phyloP scores from a whole-genome alignment of 2,113 vertebrate genomes.

The Lichenostomus cassidix region DNA sequence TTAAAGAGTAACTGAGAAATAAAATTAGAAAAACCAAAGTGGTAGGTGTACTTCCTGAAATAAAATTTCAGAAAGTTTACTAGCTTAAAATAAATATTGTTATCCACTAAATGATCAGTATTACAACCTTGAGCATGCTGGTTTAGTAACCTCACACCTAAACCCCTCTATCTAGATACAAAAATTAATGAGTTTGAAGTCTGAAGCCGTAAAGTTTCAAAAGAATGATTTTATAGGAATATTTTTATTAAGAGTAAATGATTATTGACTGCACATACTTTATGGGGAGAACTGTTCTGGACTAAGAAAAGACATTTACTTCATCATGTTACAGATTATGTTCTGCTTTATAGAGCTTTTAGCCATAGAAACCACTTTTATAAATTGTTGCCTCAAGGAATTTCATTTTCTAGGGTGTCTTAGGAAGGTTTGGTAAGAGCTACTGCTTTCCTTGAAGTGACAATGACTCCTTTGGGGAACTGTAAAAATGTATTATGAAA shows the following conservation, averaged over 20 bases:
- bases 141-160: not conserved
- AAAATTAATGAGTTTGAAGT: not conserved
- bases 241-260: not conserved
- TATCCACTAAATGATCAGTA: not conserved
- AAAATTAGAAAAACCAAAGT: too few relatives aligned
- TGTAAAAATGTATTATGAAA: slow-evolving; percentile 34
- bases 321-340: not conserved
- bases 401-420: not conserved
- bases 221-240: not conserved
- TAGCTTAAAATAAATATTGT: not conserved
- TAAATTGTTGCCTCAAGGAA: not conserved
- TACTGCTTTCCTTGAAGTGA: not conserved
- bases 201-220: not conserved
- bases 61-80: not conserved
- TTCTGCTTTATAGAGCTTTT: slow-evolving; percentile 22
- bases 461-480: not conserved
- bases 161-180: not conserved
- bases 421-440: slow-evolving; percentile 7
- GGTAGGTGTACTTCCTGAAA: not conserved
- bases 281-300: not conserved
- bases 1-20: not conserved
- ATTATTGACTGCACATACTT: not conserved
- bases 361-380: not conserved
- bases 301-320: not conserved
- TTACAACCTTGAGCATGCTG: not conserved